Percentiles rank a stretch among this genome's conserved stretches.
phyloP scores from a whole-genome alignment of 35 echinoderm and acorn worm species.

The Ophiothrix spiculata region DNA sequence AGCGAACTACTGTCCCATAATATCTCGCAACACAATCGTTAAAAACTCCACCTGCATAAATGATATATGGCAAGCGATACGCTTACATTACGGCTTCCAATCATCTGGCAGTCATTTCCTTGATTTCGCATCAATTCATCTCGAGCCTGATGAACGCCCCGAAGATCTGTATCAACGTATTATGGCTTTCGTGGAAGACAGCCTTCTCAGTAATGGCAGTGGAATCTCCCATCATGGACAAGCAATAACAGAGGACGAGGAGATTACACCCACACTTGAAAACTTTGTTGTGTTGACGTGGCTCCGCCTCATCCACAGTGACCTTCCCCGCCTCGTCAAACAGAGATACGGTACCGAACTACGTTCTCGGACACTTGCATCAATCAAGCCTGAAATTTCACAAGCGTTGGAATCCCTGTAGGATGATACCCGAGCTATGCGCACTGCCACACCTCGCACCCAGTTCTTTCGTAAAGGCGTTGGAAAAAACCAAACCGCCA shows the following conservation, averaged over 20 bases:
- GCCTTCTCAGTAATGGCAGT: not conserved
- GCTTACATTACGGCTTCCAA: conserved; percentile 55
- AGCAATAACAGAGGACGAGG: conserved; percentile 47
- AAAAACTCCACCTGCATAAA: conserved; percentile 32
- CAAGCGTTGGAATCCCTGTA: conserved; percentile 47
- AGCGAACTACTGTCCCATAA: conserved; percentile 55
- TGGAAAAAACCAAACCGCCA: not conserved
- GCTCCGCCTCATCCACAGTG: conserved; percentile 42
- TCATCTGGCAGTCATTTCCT: conserved; percentile 32
- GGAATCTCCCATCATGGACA: conserved; percentile 60
- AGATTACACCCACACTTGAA: conserved; percentile 55
- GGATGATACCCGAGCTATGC: conserved; percentile 21
- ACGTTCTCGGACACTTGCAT: conserved; percentile 28
- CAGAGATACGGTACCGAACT: conserved; percentile 57
- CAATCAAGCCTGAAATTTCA: conserved; percentile 66
- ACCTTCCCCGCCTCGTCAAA: conserved; percentile 54
- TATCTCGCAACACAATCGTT: conserved; percentile 35
- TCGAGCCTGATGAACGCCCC: conserved; percentile 30
- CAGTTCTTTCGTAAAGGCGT: not conserved
- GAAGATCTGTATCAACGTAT: conserved; percentile 51
- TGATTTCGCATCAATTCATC: conserved; percentile 32
- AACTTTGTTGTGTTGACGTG: conserved; percentile 68
- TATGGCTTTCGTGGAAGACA: conserved; percentile 41
- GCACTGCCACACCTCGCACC: not conserved
- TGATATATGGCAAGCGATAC: conserved; percentile 40